These are phyloP conservation scores for Hippocampus barbouri DNA, from an alignment of 2,113 vertebrate species.

Conservation along the genomic window DNA sequence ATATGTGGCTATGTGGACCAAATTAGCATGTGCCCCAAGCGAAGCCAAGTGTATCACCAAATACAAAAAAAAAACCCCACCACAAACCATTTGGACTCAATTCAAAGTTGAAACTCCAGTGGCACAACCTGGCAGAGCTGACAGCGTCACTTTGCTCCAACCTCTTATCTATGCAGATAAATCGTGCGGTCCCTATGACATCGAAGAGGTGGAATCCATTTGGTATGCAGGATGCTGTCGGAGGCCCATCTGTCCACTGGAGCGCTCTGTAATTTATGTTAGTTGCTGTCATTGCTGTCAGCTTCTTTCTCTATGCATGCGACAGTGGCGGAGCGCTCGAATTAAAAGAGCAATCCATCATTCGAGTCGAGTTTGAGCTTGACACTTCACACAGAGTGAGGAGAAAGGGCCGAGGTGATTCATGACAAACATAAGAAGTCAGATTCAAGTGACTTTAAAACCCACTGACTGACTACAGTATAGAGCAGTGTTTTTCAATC, in stretches of 20 bases:
- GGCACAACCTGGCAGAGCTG: constrained; percentile 11
- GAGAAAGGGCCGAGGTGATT: constrained; percentile 15
- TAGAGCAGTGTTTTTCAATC: no score
- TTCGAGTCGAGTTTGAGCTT: constrained; percentile 47
- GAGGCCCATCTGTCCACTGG: constrained; percentile 62
- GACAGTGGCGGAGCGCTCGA: constrained; percentile 63
- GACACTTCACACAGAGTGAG: constrained; percentile 38
- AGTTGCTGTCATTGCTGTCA: constrained; percentile 48
- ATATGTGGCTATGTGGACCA: background rate
- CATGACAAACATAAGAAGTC: constrained; percentile 9
- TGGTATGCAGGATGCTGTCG: constrained; percentile 49
- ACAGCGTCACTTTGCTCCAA: background rate
- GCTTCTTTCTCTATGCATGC: constrained; percentile 29
- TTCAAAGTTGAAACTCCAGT: background rate
- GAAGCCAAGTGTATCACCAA: constrained; percentile 13
- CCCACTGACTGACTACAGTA: background rate
- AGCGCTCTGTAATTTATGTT: constrained; percentile 60
- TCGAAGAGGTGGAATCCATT: constrained; percentile 26
- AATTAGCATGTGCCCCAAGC: constrained; percentile 17
- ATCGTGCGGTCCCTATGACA: background rate
- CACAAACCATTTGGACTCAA: constrained; percentile 4
- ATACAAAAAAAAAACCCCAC: background rate
- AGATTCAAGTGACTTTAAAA: constrained; percentile 6
- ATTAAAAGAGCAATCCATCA: constrained; percentile 71
- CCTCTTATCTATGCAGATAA: constrained; percentile 10